Conservation (phyloP, 2,797 vertebrate species). For the Pangasius larnaudii region DNA sequence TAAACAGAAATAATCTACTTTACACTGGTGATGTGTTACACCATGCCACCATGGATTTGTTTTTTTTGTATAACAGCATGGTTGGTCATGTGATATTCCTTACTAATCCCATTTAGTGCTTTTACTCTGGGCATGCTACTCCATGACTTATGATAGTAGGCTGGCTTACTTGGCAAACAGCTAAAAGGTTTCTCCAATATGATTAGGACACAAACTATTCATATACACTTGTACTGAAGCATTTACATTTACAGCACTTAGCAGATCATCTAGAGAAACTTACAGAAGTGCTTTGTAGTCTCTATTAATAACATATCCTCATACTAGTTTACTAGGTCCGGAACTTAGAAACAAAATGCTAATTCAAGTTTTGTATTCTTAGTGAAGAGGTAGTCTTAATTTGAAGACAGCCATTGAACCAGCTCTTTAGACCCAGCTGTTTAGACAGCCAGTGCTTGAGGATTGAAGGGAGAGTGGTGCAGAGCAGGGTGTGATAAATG, state of each 20-base stretch:
- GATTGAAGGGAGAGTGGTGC: neutral
- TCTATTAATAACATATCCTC: neutral
- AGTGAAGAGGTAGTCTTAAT: neutral
- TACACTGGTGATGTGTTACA: neutral
- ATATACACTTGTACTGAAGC: neutral
- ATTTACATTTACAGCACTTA: neutral
- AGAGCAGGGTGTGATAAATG: neutral
- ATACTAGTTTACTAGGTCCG: neutral
- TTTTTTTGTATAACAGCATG: neutral
- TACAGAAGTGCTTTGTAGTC: neutral
- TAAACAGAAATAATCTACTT: neutral
- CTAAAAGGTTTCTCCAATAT: neutral
- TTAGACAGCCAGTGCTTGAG: neutral
- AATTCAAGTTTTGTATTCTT: neutral
- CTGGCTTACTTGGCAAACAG: neutral
- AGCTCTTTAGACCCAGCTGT: neutral
- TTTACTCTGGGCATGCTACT: neutral
- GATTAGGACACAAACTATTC: neutral
- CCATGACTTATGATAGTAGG: neutral
- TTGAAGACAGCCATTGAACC: neutral
- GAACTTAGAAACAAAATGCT: neutral
- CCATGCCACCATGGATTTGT: neutral
- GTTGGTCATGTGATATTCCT: neutral
- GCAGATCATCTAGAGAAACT: neutral
- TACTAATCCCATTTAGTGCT: neutral